Evolutionary conservation across 2,888 invertebrate genomes (phyloP).

Genomic region (Eumerus sabulonum): DNA sequence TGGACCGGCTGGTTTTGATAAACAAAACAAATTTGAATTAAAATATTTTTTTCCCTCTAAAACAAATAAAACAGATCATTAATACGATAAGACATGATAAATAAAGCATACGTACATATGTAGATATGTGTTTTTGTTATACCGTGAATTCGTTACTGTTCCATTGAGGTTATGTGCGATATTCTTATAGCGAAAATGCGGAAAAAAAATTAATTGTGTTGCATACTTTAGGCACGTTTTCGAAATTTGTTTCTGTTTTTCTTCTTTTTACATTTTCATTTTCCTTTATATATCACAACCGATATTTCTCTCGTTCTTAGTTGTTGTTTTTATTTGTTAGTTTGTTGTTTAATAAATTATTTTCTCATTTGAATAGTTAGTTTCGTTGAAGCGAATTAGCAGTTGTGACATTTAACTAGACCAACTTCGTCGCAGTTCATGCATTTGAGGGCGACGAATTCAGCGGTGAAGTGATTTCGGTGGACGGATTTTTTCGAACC

Average conservation of each 20-base stretch:
- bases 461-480: slow-evolving; percentile 95
- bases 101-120: too few species aligned
- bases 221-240: slow-evolving; percentile 52
- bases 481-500: slow-evolving; percentile 98
- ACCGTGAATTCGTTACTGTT: neutral
- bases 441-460: slow-evolving; percentile 95
- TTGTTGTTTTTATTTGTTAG: too few species aligned
- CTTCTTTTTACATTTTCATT: neutral
- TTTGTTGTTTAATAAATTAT: slow-evolving; percentile 14
- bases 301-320: slow-evolving; percentile 28
- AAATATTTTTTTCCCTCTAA: neutral
- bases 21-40: neutral
- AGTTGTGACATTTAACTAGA: slow-evolving; percentile 91
- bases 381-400: slow-evolving; percentile 79
- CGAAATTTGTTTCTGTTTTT: slow-evolving; percentile 10
- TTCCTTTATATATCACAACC: slow-evolving; percentile 45
- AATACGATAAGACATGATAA: too few species aligned
- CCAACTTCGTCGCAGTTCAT: slow-evolving; percentile 98
- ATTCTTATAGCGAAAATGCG: slow-evolving; percentile 12
- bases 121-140: too few species aligned
- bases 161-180: slow-evolving; percentile 2
- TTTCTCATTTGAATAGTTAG: slow-evolving; percentile 19
- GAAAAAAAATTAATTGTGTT: slow-evolving; percentile 12
- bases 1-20: slow-evolving; percentile 35
- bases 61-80: neutral